Evolutionary conservation across 2,113 vertebrate genomes (phyloP).

Genomic region (Cyprinus carpio): DNA sequence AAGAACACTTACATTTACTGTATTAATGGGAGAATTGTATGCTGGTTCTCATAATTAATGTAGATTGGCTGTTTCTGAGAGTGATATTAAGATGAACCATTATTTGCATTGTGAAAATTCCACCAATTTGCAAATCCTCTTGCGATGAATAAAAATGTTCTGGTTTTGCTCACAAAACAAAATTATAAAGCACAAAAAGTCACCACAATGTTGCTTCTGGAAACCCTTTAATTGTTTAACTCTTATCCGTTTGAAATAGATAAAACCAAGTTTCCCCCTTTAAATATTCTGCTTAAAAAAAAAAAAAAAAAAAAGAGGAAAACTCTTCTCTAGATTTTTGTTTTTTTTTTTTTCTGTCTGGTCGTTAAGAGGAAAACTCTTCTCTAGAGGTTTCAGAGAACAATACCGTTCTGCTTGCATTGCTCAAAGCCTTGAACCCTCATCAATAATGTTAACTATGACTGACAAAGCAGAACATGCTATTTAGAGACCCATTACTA

Average conservation of each 20-base stretch:
- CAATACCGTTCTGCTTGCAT: slow-evolving; percentile 62
- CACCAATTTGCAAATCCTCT: background rate
- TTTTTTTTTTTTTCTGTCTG: too few species aligned
- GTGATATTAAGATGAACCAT: background rate
- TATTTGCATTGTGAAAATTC: background rate
- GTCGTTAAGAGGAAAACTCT: background rate
- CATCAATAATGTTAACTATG: slow-evolving; percentile 78
- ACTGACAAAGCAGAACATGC: slow-evolving; percentile 82
- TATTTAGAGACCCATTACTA: slow-evolving; percentile 77
- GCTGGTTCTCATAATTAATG: background rate
- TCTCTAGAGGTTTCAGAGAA: slow-evolving; percentile 67
- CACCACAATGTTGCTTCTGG: background rate
- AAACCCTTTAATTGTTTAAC: background rate
- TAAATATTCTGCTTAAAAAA: background rate
- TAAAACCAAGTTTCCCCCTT: background rate
- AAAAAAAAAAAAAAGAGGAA: too few species aligned
- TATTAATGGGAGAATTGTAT: too few species aligned
- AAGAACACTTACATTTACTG: too few species aligned
- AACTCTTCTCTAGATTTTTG: too few species aligned
- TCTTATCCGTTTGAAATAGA: background rate
- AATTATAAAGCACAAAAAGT: background rate
- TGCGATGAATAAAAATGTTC: background rate
- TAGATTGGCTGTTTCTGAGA: background rate
- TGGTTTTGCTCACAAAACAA: background rate
- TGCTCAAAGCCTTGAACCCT: slow-evolving; percentile 65